Base-by-base conservation (phyloP, 1,140 invertebrate genomes). In the Eumaeus atala region DNA sequence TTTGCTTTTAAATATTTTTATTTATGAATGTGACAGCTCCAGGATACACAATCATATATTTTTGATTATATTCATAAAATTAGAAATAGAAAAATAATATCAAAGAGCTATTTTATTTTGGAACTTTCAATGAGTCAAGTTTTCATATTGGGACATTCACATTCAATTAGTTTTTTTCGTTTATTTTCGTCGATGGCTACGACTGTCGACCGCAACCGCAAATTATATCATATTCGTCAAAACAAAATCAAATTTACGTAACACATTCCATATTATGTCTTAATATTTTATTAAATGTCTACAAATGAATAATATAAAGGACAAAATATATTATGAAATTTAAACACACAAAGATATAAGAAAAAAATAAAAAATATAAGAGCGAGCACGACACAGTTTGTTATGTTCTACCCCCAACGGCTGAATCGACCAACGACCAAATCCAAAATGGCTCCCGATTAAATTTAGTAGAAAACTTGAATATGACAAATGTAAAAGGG, bases 51-150 rank as follows among this genome's bases (percentile, higher is more conserved):
- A 79, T 79, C 70, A 80, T 81, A 82, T 77, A 77, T 58, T 79
- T 53, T 77, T 60, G 72, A 76, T 79, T 76, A 78, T 77, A 66
- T 70, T 78, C 77, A 77, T 85, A 85, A 84, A 83, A 86, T 82
- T 79, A 86, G 78, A 86, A 77, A 84, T 86, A 86, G 80, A 86
- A 86, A 86, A 86, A 86, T 86, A 86, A 84, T 86, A 86, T 86
- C 83, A 86, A 84, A 85, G 72, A 79, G 73, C 77, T 77, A 79
- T 77, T 77, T 77, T 72, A 67, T 65, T 67, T 72, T 79, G 77
- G 81, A 82, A 84, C 77, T 75, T 77, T 74, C 67, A 64, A 66
- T 74, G 72, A 77, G 75, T 80, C 74, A 77, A 69, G 61, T 78
- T 61, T 73, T 60, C 58, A 54, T 6, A 28, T 67, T 14, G 51